These are phyloP conservation scores for Dipodomys spectabilis DNA, from an alignment of 2,113 vertebrate species.

Conservation along the genomic window DNA sequence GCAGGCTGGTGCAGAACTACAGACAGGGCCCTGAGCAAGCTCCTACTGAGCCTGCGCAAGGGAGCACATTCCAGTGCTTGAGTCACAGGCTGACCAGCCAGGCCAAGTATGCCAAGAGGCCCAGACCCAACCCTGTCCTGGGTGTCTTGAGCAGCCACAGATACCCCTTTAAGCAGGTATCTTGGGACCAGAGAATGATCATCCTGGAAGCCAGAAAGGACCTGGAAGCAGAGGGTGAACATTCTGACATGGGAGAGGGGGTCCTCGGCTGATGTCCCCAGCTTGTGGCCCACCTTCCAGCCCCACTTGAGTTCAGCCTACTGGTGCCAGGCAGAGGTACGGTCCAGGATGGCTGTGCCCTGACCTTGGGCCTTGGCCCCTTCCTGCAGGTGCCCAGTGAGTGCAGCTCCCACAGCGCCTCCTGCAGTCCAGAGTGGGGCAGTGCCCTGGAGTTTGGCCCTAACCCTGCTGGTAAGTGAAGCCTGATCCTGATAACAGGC, in stretches of 20 bases:
- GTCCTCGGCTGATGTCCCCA: not conserved
- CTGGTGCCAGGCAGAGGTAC: not conserved
- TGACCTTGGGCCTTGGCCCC: constrained; percentile 51
- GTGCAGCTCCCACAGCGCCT: constrained; percentile 92
- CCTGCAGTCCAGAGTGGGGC: constrained; percentile 98
- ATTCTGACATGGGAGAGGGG: not conserved
- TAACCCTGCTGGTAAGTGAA: constrained; percentile 89
- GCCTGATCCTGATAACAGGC: not conserved
- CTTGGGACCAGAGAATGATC: not conserved
- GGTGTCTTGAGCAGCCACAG: not conserved
- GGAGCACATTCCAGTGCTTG: not conserved
- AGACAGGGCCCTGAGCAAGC: not conserved
- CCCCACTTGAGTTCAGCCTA: not conserved
- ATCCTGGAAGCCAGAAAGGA: not conserved
- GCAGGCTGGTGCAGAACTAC: too few relatives aligned
- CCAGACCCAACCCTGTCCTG: not conserved
- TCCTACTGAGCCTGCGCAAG: not conserved
- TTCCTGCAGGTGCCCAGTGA: constrained; percentile 91
- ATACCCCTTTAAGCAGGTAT: not conserved
- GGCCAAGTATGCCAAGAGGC: not conserved
- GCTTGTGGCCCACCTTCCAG: not conserved
- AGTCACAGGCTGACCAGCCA: not conserved
- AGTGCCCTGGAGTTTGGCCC: constrained; percentile 93
- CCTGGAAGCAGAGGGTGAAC: not conserved
- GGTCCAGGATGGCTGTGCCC: not conserved